Conservation (phyloP, 2,797 vertebrate species). For the Coranthus polyacanthus region DNA sequence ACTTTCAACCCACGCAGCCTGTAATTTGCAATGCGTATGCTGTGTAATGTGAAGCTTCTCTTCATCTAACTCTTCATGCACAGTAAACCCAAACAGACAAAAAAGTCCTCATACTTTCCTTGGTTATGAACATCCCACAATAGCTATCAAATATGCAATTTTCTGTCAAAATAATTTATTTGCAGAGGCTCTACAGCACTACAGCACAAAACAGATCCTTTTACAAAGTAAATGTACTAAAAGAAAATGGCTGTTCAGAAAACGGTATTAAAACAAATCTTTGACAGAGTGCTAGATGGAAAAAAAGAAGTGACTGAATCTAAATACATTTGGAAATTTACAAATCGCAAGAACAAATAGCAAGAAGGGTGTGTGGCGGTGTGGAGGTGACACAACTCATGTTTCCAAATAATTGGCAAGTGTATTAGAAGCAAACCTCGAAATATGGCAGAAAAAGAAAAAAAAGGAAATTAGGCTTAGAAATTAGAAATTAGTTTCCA, state of each 20-base stretch:
- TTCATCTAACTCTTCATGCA: slow-evolving; percentile 4
- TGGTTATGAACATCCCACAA: slow-evolving; percentile 4
- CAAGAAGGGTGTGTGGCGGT: background rate
- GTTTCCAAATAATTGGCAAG: too few relatives aligned
- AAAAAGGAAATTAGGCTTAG: too few relatives aligned
- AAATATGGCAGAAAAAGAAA: too few relatives aligned
- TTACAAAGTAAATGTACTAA: background rate
- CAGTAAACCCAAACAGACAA: background rate
- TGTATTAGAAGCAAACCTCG: too few relatives aligned
- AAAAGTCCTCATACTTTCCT: background rate
- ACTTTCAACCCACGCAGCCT: slow-evolving; percentile 46
- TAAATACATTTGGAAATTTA: background rate
- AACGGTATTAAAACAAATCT: too few relatives aligned
- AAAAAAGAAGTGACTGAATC: too few relatives aligned
- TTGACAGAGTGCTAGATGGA: too few relatives aligned
- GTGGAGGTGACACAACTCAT: too few relatives aligned
- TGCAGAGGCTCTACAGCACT: background rate
- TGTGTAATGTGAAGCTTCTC: slow-evolving; percentile 13
- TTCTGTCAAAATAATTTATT: slow-evolving; percentile 1
- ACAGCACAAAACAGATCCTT: background rate
- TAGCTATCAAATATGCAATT: background rate
- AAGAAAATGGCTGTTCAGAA: background rate
- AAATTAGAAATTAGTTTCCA: too few relatives aligned
- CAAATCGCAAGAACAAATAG: background rate
- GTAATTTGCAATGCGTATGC: slow-evolving; percentile 31